Evolutionary conservation across 2,888 invertebrate species (phyloP), one percentile per base, ranked within the genome.

Genomic region (Cremastinae sp.): DNA sequence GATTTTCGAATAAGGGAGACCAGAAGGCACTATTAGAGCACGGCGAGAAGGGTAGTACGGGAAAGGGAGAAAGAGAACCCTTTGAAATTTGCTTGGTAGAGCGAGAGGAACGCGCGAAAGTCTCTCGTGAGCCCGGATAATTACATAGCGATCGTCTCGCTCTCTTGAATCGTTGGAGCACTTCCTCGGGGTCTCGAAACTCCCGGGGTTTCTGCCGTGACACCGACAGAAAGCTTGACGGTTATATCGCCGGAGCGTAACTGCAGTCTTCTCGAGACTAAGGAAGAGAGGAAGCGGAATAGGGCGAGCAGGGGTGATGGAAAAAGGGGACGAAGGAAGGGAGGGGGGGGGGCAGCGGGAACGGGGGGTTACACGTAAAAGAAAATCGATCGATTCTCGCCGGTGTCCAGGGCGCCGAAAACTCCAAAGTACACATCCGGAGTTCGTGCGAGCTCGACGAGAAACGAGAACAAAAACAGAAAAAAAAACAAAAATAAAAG

Each of bases 251-350:
- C 20, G 45, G 36, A 34, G 45, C 45, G 66, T 66, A 64, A 20
- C 28, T 34, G 36, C 66, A 14, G 56, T 45, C 45, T 66, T 22
- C 22, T 45, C 18, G 18, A 22, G 45, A 56, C 34, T 9, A 45
- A 53, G 43, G 43, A 43, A 65, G 56, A 47, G 49, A 45, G 58
- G 18, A 41, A 61, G 41, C 38, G 70, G 38, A 56, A 36, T 47
- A 56, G 38, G 16, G 71, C 78, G 79, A 75, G 80, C n/a, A n/a
- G n/a, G n/a, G n/a, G n/a, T n/a, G n/a, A n/a, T n/a, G n/a, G n/a
- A n/a, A n/a, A n/a, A n/a, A n/a, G n/a, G n/a, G n/a, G n/a, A 75
- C 80, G 75, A 80, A 81, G 81, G 79, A 69, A 53, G 61, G 47
- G 61, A 66, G 65, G 56, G 69, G 45, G 43, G 45, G 69, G 68